Evolutionary conservation across 2,797 vertebrate genomes (phyloP), one percentile per base, ranked within the genome.

Genomic region (Cirrhinus molitorella): DNA sequence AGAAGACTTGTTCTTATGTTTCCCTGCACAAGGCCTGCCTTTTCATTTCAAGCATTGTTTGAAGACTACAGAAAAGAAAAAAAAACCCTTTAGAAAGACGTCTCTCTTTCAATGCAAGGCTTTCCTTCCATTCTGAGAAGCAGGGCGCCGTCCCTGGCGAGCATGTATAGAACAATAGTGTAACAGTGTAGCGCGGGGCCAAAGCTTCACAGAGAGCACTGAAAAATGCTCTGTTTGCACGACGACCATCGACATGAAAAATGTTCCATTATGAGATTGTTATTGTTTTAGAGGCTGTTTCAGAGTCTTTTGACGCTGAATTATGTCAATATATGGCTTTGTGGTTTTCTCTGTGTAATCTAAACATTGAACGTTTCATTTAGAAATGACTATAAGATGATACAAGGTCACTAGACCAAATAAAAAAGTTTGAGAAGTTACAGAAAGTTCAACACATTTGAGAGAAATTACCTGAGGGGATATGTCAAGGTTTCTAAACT

Each of bases 101-200:
- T 85, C 74, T 84, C 81, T 83, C 84, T 84, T 92, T 92, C 89
- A 92, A 91, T 91, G 87, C 86, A 87, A 91, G 92, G 89, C 94
- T 91, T 94, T 94, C 94, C 93, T 94, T 93, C 91, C 89, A 94
- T 95, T 94, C 93, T 94, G 89, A 88, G 66, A 80, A 87, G 80
- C 78, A 84, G 84, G 86, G 86, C 84, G 81, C 86, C 86, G 71
- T 83, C 82, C 82, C 84, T 85, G 86, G 82, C 81, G 83, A 84
- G 74, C 75, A 63, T 80, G 59, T 25, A 61, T 55, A 37, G 71
- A 88, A 88, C 88, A 88, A 88, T 88, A 85, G 82, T 37, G 19
- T 37, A 84, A 80, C 79, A 72, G 63, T 55, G 51, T 59, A 61
- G 66, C 5, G 23, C 43, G 13, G 80, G 85, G 81, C 73, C 81